These are phyloP conservation scores for Nannoperca obscura DNA, from an alignment of 2,797 vertebrate genomes.

Conservation along the genomic window DNA sequence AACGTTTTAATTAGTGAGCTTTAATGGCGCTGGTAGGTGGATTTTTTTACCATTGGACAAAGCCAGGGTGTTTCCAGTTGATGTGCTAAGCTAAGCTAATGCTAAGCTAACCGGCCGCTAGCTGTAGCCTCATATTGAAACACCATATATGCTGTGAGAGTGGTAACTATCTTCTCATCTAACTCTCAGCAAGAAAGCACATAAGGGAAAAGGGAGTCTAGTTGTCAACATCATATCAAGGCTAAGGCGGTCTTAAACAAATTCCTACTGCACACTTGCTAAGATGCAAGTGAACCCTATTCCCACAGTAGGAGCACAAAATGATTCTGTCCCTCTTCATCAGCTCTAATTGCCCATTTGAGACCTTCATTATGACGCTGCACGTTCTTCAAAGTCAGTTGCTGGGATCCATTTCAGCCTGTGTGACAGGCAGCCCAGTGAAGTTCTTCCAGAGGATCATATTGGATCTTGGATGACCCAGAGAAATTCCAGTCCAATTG, in stretches of 20 bases:
- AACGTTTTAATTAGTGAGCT: background rate
- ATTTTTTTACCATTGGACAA: background rate
- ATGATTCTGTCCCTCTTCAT: slow-evolving; percentile 63
- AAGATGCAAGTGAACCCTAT: slow-evolving; percentile 23
- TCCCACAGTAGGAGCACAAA: slow-evolving; percentile 50
- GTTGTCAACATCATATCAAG: slow-evolving; percentile 31
- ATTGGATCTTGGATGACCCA: slow-evolving; percentile 64
- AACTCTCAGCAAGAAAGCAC: background rate
- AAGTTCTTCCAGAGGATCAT: slow-evolving; percentile 66
- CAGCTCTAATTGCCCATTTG: slow-evolving; percentile 64
- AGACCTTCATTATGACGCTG: slow-evolving; percentile 57
- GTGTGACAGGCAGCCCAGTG: slow-evolving; percentile 35
- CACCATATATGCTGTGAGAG: background rate
- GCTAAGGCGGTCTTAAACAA: background rate
- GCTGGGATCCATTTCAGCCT: slow-evolving; percentile 58
- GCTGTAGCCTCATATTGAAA: background rate
- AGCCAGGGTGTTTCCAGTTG: background rate
- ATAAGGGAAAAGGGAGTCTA: background rate
- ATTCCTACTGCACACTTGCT: slow-evolving; percentile 30
- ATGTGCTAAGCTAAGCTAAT: slow-evolving; percentile 21
- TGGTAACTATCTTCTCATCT: slow-evolving; percentile 7
- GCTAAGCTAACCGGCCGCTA: slow-evolving; percentile 17
- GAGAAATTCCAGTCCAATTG: slow-evolving; percentile 70
- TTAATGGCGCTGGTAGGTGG: background rate
- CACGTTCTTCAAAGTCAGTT: slow-evolving; percentile 52